phyloP scores from a whole-genome alignment of 2,113 vertebrate genomes.

The Hippocampus guttulatus region DNA sequence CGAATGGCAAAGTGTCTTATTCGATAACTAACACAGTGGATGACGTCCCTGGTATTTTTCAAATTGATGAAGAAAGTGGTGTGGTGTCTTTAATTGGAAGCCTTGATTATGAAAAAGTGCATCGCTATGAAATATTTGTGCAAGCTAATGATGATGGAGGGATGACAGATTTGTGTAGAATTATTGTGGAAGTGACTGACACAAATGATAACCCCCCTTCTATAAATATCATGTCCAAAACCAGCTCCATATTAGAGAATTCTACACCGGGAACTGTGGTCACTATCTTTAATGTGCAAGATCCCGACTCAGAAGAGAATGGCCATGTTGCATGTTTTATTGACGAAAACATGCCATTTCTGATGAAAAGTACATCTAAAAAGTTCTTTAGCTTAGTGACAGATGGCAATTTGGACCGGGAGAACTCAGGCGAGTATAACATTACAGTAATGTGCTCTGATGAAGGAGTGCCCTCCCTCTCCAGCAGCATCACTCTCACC shows the following conservation, averaged over 20 bases:
- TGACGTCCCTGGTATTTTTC: slow-evolving; percentile 18
- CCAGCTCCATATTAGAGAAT: slow-evolving; percentile 48
- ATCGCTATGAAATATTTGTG: slow-evolving; percentile 35
- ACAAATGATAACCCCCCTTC: slow-evolving; percentile 70
- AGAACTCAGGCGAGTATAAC: not conserved
- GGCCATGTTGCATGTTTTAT: slow-evolving; percentile 43
- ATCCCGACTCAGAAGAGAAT: slow-evolving; percentile 58
- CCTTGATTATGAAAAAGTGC: slow-evolving; percentile 37
- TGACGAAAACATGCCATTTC: slow-evolving; percentile 40
- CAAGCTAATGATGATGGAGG: slow-evolving; percentile 70
- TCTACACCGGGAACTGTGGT: slow-evolving; percentile 37
- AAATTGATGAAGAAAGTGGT: slow-evolving; percentile 21
- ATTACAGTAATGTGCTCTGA: slow-evolving; percentile 6
- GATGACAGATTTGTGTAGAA: slow-evolving; percentile 52
- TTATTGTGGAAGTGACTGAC: slow-evolving; percentile 68
- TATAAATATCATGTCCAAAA: slow-evolving; percentile 54
- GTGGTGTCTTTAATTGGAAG: slow-evolving; percentile 14
- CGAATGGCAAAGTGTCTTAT: slow-evolving; percentile 33
- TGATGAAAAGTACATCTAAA: slow-evolving; percentile 55
- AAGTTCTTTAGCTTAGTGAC: slow-evolving; percentile 41
- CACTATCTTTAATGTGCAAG: slow-evolving; percentile 44
- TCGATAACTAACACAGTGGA: slow-evolving; percentile 36
- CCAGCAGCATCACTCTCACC: not conserved
- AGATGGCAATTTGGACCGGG: slow-evolving; percentile 38
- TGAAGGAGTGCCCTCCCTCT: slow-evolving; percentile 3